A percentile compares a stretch with the other conserved stretches of the same genome.
Evolutionary conservation across 2,797 vertebrate species (phyloP).

Genomic region (Dendrocincla tyrannina): DNA sequence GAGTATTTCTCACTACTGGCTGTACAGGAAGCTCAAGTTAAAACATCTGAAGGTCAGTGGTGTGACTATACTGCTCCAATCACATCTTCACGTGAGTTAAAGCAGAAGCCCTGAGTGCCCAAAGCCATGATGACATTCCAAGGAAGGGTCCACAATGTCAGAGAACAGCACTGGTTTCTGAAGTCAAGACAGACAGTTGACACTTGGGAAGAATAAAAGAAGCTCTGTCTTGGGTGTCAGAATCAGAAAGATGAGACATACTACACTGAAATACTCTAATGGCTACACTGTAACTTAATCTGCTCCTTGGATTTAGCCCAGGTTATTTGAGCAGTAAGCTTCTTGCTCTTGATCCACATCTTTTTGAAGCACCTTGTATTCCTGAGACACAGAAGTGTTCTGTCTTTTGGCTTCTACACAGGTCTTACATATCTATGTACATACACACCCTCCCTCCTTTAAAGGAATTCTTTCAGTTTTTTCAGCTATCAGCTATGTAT

Average conservation of each 20-base stretch:
- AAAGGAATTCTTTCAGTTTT: background rate
- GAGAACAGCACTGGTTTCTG: background rate
- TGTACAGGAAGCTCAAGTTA: background rate
- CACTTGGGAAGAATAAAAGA: background rate
- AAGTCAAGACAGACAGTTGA: background rate
- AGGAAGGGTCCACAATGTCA: background rate
- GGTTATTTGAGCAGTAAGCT: background rate
- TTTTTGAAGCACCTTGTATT: background rate
- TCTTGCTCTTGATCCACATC: background rate
- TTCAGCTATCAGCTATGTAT: background rate
- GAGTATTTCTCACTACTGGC: background rate
- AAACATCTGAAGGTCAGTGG: background rate
- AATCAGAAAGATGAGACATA: background rate
- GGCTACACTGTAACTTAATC: background rate
- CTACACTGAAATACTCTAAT: background rate
- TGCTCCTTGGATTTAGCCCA: background rate
- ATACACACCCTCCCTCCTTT: background rate
- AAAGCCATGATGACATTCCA: background rate
- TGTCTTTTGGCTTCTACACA: background rate
- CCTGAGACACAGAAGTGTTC: background rate
- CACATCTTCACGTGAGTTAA: background rate
- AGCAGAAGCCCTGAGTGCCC: background rate
- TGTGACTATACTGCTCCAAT: background rate
- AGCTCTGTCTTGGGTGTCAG: background rate
- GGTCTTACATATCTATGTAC: background rate